These are phyloP conservation scores for Oplegnathus fasciatus DNA, from an alignment of 2,113 vertebrate species.

Conservation along the genomic window DNA sequence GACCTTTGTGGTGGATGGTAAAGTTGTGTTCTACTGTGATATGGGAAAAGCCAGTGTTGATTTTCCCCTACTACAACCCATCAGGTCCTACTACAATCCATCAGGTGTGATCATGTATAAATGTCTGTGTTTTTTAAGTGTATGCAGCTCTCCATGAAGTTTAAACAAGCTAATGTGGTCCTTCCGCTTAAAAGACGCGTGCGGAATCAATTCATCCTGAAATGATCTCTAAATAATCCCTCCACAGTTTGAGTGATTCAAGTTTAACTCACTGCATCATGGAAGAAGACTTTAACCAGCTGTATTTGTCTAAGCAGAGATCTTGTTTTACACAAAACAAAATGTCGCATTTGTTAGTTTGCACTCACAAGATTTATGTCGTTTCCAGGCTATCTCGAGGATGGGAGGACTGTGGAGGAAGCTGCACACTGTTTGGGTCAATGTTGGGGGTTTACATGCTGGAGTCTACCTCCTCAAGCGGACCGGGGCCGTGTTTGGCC, in stretches of 20 bases:
- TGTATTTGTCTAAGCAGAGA: constrained; percentile 40
- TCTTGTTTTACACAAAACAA: constrained; percentile 45
- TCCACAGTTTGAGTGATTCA: not conserved
- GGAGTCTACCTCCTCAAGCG: constrained; percentile 94
- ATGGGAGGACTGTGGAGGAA: constrained; percentile 93
- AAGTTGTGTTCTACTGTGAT: not conserved
- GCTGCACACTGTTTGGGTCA: constrained; percentile 94
- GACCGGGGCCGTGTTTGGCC: constrained; percentile 80
- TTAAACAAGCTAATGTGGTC: constrained; percentile 26
- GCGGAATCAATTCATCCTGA: not conserved
- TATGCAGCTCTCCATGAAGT: not conserved
- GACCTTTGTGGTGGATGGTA: not conserved
- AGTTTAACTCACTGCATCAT: constrained; percentile 9
- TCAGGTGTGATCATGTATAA: not conserved
- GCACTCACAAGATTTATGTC: constrained; percentile 48
- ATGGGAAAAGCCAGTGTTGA: not conserved
- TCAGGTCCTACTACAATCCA: not conserved
- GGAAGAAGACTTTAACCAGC: constrained; percentile 18
- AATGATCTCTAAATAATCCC: constrained; percentile 29
- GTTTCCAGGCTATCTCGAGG: constrained; percentile 88
- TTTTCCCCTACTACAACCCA: not conserved
- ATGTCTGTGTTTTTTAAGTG: constrained; percentile 2
- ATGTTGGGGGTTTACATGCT: constrained; percentile 95
- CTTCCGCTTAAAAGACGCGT: not conserved
- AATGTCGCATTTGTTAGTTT: constrained; percentile 54